Percentiles rank a stretch among this genome's conserved stretches.
phyloP scores from a whole-genome alignment of 2,888 invertebrate genomes.

The Caenorhabditis imperialis region DNA sequence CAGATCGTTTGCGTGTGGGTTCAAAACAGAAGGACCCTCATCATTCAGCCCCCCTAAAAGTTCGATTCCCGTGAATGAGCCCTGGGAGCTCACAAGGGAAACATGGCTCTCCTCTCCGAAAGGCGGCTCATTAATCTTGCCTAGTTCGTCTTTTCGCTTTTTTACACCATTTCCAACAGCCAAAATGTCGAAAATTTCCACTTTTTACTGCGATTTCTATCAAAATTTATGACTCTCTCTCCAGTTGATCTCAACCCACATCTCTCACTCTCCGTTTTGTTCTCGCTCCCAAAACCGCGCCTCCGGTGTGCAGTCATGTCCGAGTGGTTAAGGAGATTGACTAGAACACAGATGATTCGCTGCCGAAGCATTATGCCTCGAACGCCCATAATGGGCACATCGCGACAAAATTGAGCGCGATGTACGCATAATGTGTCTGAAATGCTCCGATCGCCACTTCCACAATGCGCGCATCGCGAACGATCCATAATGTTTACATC shows the following conservation, averaged over 20 bases:
- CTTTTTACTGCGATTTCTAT: slow-evolving; percentile 9
- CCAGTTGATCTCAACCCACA: no score
- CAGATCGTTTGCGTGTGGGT: not conserved
- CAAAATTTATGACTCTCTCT: slow-evolving; percentile 23
- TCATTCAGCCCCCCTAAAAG: slow-evolving; percentile 4
- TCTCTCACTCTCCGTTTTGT: no score
- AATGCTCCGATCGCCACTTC: no score
- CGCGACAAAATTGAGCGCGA: no score
- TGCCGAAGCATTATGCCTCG: no score
- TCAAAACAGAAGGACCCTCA: not conserved
- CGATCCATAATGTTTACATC: no score
- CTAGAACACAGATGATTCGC: no score
- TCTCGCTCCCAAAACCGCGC: no score
- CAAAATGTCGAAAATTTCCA: no score
- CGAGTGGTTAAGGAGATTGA: slow-evolving; percentile 70
- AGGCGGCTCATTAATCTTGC: slow-evolving; percentile 56
- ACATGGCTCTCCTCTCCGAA: slow-evolving; percentile 20
- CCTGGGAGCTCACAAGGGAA: slow-evolving; percentile 34
- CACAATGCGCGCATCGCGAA: no score
- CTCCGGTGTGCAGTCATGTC: slow-evolving; percentile 59
- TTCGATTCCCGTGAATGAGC: not conserved
- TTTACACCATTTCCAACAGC: slow-evolving; percentile 9
- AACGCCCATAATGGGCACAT: no score
- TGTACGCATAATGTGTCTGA: no score
- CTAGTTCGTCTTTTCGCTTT: slow-evolving; percentile 19